Conservation (phyloP, 2,888 invertebrate species). For the Bugula neritina region DNA sequence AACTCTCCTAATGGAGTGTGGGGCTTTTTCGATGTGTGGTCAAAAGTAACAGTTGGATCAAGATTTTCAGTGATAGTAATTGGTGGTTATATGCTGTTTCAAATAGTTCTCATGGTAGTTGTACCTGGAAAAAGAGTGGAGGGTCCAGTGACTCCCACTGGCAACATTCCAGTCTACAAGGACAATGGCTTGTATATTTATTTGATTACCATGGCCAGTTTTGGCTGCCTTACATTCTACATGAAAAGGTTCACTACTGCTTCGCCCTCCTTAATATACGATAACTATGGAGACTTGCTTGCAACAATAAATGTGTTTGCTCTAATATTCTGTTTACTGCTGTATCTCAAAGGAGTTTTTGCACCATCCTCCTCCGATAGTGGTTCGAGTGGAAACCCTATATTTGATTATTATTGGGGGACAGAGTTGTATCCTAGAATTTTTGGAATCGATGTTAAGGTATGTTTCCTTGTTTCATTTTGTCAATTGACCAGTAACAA, state of each 20-base stretch:
- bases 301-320: conserved; percentile 55
- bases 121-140: conserved; percentile 51
- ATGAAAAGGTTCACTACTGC: conserved; percentile 42
- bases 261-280: conserved; percentile 52
- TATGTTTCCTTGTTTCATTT: no score
- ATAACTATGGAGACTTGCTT: conserved; percentile 55
- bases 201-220: conserved; percentile 50
- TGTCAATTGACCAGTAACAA: no score
- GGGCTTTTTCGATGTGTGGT: conserved; percentile 42
- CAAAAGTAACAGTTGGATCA: conserved; percentile 37
- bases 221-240: conserved; percentile 42
- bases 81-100: conserved; percentile 49
- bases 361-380: conserved; percentile 49
- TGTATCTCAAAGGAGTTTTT: conserved; percentile 52
- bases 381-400: conserved; percentile 51
- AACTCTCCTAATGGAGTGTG: conserved; percentile 32
- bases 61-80: conserved; percentile 38
- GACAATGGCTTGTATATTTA: conserved; percentile 58
- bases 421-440: conserved; percentile 59
- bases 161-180: conserved; percentile 54
- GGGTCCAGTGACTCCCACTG: conserved; percentile 57
- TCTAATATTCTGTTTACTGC: conserved; percentile 50
- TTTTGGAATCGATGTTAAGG: conserved; percentile 52
- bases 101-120: conserved; percentile 53
- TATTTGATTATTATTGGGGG: conserved; percentile 61